Percentiles rank a stretch among this genome's conserved stretches.
Conservation (phyloP, 1,140 invertebrate species). For the Lamellibrachia luymesi region DNA sequence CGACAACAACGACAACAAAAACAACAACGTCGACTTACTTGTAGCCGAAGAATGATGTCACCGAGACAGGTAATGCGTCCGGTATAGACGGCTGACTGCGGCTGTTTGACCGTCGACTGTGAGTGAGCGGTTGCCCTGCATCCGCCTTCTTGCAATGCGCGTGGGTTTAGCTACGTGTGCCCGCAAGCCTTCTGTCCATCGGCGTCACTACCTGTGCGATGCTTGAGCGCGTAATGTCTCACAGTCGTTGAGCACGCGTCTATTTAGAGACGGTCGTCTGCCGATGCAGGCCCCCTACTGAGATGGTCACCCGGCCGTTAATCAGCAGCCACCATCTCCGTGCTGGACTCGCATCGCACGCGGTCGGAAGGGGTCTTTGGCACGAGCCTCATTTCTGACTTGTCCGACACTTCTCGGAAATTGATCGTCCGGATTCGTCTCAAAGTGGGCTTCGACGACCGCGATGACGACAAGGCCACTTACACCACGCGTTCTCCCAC, state of each 20-base stretch:
- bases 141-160: neutral
- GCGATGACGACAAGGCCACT: neutral
- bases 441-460: neutral
- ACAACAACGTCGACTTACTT: neutral
- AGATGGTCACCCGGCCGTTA: neutral
- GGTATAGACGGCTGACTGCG: neutral
- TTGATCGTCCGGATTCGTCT: neutral
- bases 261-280: neutral
- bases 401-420: slow-evolving; percentile 3
- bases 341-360: neutral
- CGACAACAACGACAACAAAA: neutral
- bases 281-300: neutral
- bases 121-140: too few species aligned
- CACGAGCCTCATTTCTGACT: neutral
- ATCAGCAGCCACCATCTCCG: neutral
- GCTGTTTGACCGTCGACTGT: neutral
- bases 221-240: neutral
- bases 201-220: neutral
- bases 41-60: neutral
- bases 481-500: neutral
- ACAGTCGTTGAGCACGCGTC: neutral
- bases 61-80: neutral
- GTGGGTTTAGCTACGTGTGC: neutral
- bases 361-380: neutral
- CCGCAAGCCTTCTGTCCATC: neutral